phyloP scores from a whole-genome alignment of 2,888 invertebrate species.

The Ypsolopha scabrella region DNA sequence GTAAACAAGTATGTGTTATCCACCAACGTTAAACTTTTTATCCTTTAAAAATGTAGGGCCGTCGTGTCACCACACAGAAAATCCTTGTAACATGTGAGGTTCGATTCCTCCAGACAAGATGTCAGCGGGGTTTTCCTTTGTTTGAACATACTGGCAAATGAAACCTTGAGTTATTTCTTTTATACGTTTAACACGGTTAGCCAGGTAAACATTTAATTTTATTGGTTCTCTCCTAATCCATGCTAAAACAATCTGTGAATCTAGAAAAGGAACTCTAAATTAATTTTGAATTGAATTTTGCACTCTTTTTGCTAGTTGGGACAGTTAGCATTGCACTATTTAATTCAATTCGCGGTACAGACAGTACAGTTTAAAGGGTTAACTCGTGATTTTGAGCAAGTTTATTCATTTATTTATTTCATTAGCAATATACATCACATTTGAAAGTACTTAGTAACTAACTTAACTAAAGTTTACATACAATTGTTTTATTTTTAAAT shows the following conservation, averaged over 20 bases:
- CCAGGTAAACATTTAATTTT: slow-evolving; percentile 12
- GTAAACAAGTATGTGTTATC: too few relatives aligned
- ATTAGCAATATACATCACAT: too few relatives aligned
- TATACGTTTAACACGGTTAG: slow-evolving; percentile 12
- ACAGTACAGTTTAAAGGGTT: too few relatives aligned
- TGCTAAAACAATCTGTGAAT: slow-evolving; percentile 15
- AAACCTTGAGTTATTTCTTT: slow-evolving; percentile 4
- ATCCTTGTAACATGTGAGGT: slow-evolving; percentile 5
- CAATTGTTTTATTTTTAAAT: too few relatives aligned
- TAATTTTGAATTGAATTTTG: not conserved
- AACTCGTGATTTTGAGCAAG: too few relatives aligned
- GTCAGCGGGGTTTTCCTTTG: slow-evolving; percentile 8
- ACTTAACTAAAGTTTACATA: too few relatives aligned
- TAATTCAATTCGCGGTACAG: slow-evolving; percentile 10
- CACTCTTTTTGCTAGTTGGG: slow-evolving; percentile 5
- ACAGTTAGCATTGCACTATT: slow-evolving; percentile 10
- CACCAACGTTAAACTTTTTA: too few relatives aligned
- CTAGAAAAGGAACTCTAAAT: slow-evolving; percentile 8
- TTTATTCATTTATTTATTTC: too few relatives aligned
- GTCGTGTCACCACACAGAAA: slow-evolving; percentile 11
- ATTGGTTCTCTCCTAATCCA: slow-evolving; percentile 10
- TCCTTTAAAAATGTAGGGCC: too few relatives aligned
- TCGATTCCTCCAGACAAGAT: slow-evolving; percentile 9
- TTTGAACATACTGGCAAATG: slow-evolving; percentile 9
- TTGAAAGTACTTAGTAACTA: too few relatives aligned